Evolutionary conservation across 1,140 invertebrate genomes (phyloP), one percentile per base, ranked within the genome.

Genomic region (Papilio machaon): DNA sequence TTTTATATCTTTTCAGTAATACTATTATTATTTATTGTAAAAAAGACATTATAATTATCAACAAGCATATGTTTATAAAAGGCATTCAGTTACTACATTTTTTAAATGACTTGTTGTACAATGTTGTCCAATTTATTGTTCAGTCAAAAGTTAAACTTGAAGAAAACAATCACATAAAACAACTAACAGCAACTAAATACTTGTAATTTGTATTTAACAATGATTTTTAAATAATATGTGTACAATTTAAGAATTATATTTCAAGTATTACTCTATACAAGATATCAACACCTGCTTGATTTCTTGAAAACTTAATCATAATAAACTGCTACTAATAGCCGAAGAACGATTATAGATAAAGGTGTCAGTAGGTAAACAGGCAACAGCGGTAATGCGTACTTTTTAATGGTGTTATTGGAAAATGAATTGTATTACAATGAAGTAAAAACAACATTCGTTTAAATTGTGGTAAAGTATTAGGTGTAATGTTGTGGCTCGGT

Each of bases 281-380:
- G 52, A 15, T 4, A 58, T 77, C 75, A 79, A 79, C 77, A 79
- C 77, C 58, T 79, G 77, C 35, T 79, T 23, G 54, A 79, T 79
- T 79, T 46, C 77, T 83, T 85, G 83, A 83, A 84, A 85, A 87
- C 83, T 85, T 85, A 87, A 87, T 88, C 85, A 81, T 81, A 85
- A 84, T 87, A 84, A 88, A 88, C 81, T 85, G 79, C 73, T 80
- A 78, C 84, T 88, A 87, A 87, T 87, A 86, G 86, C 85, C 82
- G 54, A 83, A 83, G 80, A 83, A 38, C 83, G 84, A 87, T 87
- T 84, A 82, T 80, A 84, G 86, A 87, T 87, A 87, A 84, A 87
- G 84, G 84, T 87, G 86, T 87, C 81, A 85, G 83, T 85, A 81
- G 83, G 85, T 81, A 81, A 87, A 79, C 81, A 73, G 76, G 80